A percentile compares a stretch with the other conserved stretches of the same genome.
phyloP scores from a whole-genome alignment of 2,888 invertebrate genomes.

The Amorpha juglandis region DNA sequence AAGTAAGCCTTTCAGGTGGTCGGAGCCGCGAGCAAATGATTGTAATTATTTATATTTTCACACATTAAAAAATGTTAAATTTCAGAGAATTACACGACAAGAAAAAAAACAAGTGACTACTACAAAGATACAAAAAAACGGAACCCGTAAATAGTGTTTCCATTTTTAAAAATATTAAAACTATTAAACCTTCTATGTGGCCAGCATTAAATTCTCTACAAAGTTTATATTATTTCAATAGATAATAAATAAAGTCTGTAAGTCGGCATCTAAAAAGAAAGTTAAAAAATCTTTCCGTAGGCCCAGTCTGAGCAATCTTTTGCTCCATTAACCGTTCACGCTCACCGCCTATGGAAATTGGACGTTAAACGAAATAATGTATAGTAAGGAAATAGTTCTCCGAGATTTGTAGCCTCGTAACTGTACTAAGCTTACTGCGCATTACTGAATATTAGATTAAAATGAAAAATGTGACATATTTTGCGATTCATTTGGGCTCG shows the following conservation, averaged over 20 bases:
- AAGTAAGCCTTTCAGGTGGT: too few species aligned
- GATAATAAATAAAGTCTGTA: not conserved
- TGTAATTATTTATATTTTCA: too few species aligned
- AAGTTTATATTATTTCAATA: too few species aligned
- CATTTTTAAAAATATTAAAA: too few species aligned
- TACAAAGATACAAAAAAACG: too few species aligned
- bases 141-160: too few species aligned
- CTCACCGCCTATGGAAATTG: conserved; percentile 83
- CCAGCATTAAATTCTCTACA: too few species aligned
- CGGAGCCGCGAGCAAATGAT: too few species aligned
- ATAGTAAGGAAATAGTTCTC: conserved; percentile 70
- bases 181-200: too few species aligned
- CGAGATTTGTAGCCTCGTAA: conserved; percentile 64
- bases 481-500: not conserved
- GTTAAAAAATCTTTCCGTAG: conserved; percentile 70
- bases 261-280: not conserved
- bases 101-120: too few species aligned
- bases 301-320: conserved; percentile 77
- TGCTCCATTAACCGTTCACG: conserved; percentile 82
- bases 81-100: too few species aligned
- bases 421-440: conserved; percentile 33
- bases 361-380: conserved; percentile 80
- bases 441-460: conserved; percentile 17
- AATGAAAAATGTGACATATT: conserved; percentile 12
- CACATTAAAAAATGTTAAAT: too few species aligned